These are phyloP conservation scores for Crotalus adamanteus DNA, from an alignment of 2,797 vertebrate species.

Conservation along the genomic window DNA sequence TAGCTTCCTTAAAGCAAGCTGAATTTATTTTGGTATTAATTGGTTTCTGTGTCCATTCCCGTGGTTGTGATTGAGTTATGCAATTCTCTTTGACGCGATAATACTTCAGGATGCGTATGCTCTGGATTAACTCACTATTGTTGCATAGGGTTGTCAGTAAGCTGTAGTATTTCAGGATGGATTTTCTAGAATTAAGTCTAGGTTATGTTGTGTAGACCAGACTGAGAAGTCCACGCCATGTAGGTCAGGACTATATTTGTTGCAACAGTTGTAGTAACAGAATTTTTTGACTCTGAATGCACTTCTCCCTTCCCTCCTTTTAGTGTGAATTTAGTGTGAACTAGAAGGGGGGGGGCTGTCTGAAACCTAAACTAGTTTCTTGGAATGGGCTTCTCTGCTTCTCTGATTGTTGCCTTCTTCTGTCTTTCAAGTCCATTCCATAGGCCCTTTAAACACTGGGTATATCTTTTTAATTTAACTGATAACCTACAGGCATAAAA, in stretches of 20 bases:
- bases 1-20: neutral
- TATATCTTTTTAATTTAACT: neutral
- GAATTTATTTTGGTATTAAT: neutral
- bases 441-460: neutral
- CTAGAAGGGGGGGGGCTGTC: neutral
- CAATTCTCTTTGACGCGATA: neutral
- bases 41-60: neutral
- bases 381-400: neutral
- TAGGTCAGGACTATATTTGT: neutral
- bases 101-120: neutral
- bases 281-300: neutral
- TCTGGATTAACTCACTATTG: neutral
- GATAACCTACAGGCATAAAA: neutral
- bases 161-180: neutral
- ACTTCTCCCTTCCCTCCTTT: neutral
- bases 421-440: neutral
- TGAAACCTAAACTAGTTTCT: neutral
- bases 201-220: neutral
- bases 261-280: neutral
- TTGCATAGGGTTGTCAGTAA: neutral
- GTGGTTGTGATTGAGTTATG: neutral
- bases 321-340: neutral
- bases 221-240: neutral
- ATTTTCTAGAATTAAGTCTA: conserved; percentile 8
- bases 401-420: neutral